A percentile compares a stretch with the other conserved stretches of the same genome.
Conservation (phyloP, 2,113 vertebrate genomes). For the Pomatostomus ruficeps region DNA sequence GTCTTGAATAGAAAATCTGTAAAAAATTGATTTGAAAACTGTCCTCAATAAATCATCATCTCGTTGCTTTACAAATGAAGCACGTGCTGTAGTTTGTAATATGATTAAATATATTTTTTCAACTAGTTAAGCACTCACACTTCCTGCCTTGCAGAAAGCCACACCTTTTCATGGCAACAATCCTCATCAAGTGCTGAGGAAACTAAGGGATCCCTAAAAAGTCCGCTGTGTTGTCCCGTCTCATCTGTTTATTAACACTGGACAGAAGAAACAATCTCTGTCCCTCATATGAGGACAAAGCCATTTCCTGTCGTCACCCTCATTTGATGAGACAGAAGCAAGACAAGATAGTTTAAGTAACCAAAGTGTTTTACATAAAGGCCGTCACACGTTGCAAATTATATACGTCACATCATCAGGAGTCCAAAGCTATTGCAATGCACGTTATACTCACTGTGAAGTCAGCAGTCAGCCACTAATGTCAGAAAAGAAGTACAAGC, state of each 20-base stretch:
- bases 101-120: not conserved
- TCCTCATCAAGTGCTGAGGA: not conserved
- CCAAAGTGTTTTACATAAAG: not conserved
- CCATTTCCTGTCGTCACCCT: not conserved
- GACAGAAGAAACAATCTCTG: not conserved
- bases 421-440: not conserved
- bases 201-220: not conserved
- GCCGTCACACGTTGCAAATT: not conserved
- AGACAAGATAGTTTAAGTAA: not conserved
- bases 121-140: not conserved
- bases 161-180: not conserved
- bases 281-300: not conserved
- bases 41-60: not conserved
- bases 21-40: not conserved
- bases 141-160: not conserved
- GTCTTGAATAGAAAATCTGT: not conserved
- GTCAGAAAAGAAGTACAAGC: not conserved
- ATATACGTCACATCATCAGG: rapidly evolving
- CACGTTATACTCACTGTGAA: not conserved
- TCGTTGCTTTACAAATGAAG: not conserved
- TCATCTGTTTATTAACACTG: not conserved
- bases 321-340: not conserved
- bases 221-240: not conserved
- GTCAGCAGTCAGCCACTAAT: not conserved
- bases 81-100: not conserved